Evolutionary conservation across 1,140 invertebrate genomes (phyloP), one percentile per base, ranked within the genome.

Genomic region (Grapholita molesta): DNA sequence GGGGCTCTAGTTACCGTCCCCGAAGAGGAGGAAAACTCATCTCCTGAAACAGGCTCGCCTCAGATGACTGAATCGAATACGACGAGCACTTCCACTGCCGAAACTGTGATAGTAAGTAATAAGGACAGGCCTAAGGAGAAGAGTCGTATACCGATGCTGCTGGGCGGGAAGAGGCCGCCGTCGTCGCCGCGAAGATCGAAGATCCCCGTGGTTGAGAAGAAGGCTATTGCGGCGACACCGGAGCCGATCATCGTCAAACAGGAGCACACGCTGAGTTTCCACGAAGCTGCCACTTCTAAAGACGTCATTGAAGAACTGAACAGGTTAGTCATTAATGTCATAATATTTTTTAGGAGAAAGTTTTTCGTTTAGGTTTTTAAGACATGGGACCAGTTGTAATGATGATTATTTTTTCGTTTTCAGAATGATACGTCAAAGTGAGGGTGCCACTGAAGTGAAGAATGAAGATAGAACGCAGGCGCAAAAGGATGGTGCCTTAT

Each of bases 291-390:
- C 4, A 95, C 95, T 30, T 95, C 95, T 25, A 96, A 95, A 80
- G 95, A 96, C 79, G 94, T 96, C n/a, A 96, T 96, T 70, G 95
- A 95, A 72, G 95, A 96, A 82, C 86, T 96, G 28, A 95, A 96
- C 82, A 92, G 95, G 77, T 89, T 70, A 79, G 73, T 66, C 65
- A 0, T n/a, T n/a, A n/a, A n/a, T n/a, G n/a, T n/a, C n/a, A n/a
- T n/a, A n/a, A n/a, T n/a, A n/a, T n/a, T n/a, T n/a, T n/a, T 28
- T 9, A 9, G 32, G 8, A 32, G 32, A 64, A 66, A 15, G 12
- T 52, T 72, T n/a, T 73, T 21, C 24, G 38, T 21, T 67, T 33
- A 3, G 70, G 15, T 55, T 68, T n/a, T 64, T 66, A 24, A 7
- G 18, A 48, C 15, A 57, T 42, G 61, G 25, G 5, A 18, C 28